A percentile compares a stretch with the other conserved stretches of the same genome.
Conservation (phyloP, 1,140 invertebrate genomes). For the Drosophila ficusphila region DNA sequence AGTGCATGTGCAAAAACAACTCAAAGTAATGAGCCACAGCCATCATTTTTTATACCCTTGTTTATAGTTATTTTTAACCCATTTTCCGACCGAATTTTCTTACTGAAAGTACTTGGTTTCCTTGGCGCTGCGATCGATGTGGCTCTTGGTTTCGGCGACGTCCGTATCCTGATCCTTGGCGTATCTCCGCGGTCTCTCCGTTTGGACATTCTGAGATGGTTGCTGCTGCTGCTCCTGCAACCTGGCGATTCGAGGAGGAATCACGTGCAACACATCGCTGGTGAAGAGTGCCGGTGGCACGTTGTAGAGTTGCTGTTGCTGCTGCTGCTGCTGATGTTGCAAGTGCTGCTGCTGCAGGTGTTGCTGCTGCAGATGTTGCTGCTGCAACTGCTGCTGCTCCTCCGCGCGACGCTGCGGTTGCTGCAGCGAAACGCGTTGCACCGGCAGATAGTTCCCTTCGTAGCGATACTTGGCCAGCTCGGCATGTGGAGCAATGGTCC, state of each 20-base stretch:
- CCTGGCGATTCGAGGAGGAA: slow-evolving; percentile 46
- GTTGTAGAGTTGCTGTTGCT: slow-evolving; percentile 48
- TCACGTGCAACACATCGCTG: slow-evolving; percentile 67
- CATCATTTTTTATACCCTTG: not conserved
- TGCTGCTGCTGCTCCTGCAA: slow-evolving; percentile 46
- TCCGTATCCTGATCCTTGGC: slow-evolving; percentile 22
- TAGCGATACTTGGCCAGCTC: slow-evolving; percentile 76
- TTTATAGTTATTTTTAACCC: not conserved
- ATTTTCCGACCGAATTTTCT: not conserved
- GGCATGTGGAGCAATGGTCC: slow-evolving; percentile 53
- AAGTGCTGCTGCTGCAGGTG: slow-evolving; percentile 1
- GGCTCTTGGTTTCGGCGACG: slow-evolving; percentile 30
- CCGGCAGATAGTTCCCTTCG: slow-evolving; percentile 67
- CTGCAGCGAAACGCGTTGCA: slow-evolving; percentile 33
- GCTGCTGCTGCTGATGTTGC: slow-evolving; percentile 8
- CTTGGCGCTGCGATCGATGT: slow-evolving; percentile 15
- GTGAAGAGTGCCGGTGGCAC: slow-evolving; percentile 67
- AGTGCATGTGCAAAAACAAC: not conserved
- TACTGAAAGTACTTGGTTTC: slow-evolving; percentile 67
- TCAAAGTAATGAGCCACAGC: not conserved
- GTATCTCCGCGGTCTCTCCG: slow-evolving; percentile 44
- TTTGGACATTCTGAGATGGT: slow-evolving; percentile 15
- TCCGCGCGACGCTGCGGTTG: slow-evolving; percentile 27
- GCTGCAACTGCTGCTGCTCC: slow-evolving; percentile 25
- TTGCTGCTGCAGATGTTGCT: slow-evolving; percentile 17